phyloP scores from a whole-genome alignment of 2,888 invertebrate species.

The Sinotaia quadrata region DNA sequence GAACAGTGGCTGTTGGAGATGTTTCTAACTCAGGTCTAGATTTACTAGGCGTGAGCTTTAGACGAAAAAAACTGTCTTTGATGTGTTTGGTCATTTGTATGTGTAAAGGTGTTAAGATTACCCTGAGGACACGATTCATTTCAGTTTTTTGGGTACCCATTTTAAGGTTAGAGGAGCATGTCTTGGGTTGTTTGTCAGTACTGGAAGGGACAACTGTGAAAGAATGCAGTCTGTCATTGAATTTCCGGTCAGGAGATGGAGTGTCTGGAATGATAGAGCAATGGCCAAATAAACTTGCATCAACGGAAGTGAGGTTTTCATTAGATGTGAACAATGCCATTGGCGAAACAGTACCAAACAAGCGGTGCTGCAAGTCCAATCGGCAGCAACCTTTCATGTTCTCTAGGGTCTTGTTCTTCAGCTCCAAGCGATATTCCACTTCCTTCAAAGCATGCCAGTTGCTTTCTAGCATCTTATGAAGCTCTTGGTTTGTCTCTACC shows the following conservation, averaged over 20 bases:
- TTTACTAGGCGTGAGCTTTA: constrained; percentile 50
- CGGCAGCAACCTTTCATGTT: constrained; percentile 23
- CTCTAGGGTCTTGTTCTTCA: constrained; percentile 12
- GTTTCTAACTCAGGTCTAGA: too few relatives aligned
- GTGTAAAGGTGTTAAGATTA: constrained; percentile 49
- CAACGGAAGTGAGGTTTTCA: not conserved
- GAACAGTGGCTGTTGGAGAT: too few relatives aligned
- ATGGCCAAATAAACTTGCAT: too few relatives aligned
- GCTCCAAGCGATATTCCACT: constrained; percentile 18
- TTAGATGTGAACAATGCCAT: not conserved
- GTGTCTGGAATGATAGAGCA: not conserved
- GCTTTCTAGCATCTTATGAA: constrained; percentile 73
- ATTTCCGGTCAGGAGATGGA: not conserved
- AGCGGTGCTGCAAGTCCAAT: not conserved
- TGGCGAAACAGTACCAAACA: not conserved
- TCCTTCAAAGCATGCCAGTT: constrained; percentile 35
- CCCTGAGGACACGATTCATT: constrained; percentile 44
- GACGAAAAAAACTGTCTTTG: constrained; percentile 55
- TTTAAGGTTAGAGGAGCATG: constrained; percentile 14
- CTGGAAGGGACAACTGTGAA: not conserved
- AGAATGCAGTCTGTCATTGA: not conserved
- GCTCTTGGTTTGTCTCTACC: constrained; percentile 68
- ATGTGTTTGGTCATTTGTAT: constrained; percentile 50
- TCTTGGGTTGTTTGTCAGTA: not conserved
- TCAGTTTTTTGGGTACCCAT: constrained; percentile 32